Conservation (phyloP, 2,888 invertebrate genomes). For the Muschampia plurimacula region DNA sequence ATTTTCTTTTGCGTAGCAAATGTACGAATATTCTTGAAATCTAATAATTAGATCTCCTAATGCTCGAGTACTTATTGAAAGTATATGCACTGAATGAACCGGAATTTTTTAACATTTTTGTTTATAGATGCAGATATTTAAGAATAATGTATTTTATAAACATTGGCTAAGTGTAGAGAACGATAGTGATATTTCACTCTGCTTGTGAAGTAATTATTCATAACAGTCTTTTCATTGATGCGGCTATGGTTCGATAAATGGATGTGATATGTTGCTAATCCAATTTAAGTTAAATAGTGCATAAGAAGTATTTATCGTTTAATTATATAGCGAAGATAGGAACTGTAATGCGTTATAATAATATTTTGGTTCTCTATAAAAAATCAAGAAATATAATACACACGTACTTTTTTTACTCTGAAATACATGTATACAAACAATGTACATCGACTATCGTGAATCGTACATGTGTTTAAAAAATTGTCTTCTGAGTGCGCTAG, state of each 20-base stretch:
- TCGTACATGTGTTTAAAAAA: background rate
- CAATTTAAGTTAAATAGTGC: conserved; percentile 73
- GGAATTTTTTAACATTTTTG: conserved; percentile 17
- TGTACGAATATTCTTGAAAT: conserved; percentile 27
- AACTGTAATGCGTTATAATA: conserved; percentile 63
- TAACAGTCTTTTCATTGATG: conserved; percentile 58
- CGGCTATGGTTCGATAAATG: conserved; percentile 75
- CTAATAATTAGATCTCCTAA: conserved; percentile 23
- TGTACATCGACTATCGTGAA: background rate
- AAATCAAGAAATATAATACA: conserved; percentile 47
- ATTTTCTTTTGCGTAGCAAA: conserved; percentile 35
- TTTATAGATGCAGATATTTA: conserved; percentile 32
- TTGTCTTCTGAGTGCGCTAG: too few relatives aligned
- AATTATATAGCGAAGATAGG: conserved; percentile 74
- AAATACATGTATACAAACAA: conserved; percentile 26
- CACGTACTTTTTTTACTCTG: conserved; percentile 20
- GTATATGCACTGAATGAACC: conserved; percentile 33
- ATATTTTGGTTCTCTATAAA: conserved; percentile 71
- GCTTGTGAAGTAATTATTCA: conserved; percentile 47
- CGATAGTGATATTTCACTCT: conserved; percentile 37
- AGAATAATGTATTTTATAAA: conserved; percentile 31
- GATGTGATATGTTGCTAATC: conserved; percentile 81
- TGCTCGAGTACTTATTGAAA: conserved; percentile 46
- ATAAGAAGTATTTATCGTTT: conserved; percentile 82
- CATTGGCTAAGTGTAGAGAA: conserved; percentile 27